A percentile compares a stretch with the other conserved stretches of the same genome.
Conservation (phyloP, 2,113 vertebrate genomes). For the Grantiella picta region DNA sequence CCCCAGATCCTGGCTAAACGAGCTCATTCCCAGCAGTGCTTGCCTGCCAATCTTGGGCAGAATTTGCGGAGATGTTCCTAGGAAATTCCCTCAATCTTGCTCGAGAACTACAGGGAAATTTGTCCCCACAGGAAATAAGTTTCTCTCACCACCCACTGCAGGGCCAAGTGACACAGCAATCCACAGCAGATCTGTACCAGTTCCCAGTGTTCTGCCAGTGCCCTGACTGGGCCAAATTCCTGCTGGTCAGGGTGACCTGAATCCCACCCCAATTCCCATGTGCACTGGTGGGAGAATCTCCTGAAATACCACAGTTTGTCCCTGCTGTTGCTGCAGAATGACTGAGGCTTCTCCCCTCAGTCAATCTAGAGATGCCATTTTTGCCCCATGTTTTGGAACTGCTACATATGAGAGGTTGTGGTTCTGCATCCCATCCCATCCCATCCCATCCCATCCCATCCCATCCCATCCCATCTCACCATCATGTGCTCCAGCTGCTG, state of each 20-base stretch:
- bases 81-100: not conserved
- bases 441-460: not conserved
- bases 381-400: fast-evolving
- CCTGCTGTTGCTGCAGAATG: not conserved
- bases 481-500: fast-evolving
- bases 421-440: not conserved
- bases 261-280: not conserved
- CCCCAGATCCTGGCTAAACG: not conserved
- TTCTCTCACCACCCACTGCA: not conserved
- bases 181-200: fast-evolving
- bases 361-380: not conserved
- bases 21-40: not conserved
- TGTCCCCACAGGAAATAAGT: not conserved
- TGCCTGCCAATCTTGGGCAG: not conserved
- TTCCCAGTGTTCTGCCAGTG: not conserved
- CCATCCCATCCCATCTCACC: not conserved
- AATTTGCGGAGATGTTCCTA: not conserved
- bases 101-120: not conserved
- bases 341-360: too few species aligned
- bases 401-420: fast-evolving
- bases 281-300: not conserved
- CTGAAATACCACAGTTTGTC: fast-evolving
- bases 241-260: not conserved
- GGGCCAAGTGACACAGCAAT: not conserved
- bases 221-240: not conserved